A percentile compares a stretch with the other conserved stretches of the same genome.
Evolutionary conservation across 2,113 vertebrate species (phyloP).

Genomic region (Pelodiscus sinensis): DNA sequence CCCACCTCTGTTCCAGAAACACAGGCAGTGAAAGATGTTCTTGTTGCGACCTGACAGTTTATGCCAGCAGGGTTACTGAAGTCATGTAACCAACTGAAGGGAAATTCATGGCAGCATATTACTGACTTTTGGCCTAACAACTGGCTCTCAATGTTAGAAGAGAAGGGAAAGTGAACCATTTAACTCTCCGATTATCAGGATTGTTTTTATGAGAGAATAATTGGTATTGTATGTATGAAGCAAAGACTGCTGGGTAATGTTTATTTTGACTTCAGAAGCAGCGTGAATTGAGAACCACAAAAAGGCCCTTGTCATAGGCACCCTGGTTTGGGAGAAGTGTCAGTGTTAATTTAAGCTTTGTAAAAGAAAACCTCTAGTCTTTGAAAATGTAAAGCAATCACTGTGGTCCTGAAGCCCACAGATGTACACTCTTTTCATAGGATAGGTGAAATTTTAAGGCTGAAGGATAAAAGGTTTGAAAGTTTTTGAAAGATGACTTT

Average conservation of each 20-base stretch:
- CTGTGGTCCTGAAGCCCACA: background rate
- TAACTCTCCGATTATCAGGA: background rate
- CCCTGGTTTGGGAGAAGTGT: background rate
- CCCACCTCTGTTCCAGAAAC: background rate
- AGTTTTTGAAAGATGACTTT: background rate
- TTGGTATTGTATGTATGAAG: background rate
- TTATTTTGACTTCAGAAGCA: background rate
- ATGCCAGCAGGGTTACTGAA: rapidly evolving
- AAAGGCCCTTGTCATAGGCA: background rate
- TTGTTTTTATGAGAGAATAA: conserved; percentile 14
- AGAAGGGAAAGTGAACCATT: conserved; percentile 16
- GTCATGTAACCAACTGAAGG: background rate
- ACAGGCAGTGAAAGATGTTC: background rate
- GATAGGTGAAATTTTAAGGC: too few species aligned
- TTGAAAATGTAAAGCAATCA: background rate
- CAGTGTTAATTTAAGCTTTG: background rate
- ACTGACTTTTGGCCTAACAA: background rate
- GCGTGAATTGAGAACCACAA: background rate
- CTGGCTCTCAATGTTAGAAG: rapidly evolving
- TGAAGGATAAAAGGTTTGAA: too few species aligned
- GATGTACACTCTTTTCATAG: too few species aligned
- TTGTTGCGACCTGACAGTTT: background rate
- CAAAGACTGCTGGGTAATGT: background rate
- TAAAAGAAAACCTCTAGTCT: background rate
- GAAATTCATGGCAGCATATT: rapidly evolving